A percentile compares a stretch with the other conserved stretches of the same genome.
These are phyloP conservation scores for Nudaria mundana DNA, from an alignment of 2,888 invertebrate species.

Conservation along the genomic window DNA sequence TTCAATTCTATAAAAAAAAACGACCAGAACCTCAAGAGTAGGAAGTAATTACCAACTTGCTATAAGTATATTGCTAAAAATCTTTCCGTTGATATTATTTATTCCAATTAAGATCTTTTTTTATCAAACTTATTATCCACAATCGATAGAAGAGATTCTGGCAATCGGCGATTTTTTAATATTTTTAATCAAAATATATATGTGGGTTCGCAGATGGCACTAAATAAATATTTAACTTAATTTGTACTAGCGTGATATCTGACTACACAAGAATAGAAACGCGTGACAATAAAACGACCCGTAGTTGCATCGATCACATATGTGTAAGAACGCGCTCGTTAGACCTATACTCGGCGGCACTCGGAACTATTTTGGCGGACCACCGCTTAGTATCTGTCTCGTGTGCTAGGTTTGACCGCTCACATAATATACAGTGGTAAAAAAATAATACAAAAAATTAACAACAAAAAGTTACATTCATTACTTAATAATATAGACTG, in stretches of 20 bases:
- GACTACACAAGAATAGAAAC: not conserved
- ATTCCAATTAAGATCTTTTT: too few species aligned
- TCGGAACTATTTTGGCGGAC: not conserved
- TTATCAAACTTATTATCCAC: too few species aligned
- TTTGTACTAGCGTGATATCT: not conserved
- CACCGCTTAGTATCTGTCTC: not conserved
- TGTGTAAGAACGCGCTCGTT: not conserved
- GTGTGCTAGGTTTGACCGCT: not conserved
- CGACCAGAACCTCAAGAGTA: too few species aligned
- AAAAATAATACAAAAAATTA: not conserved
- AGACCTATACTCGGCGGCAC: not conserved
- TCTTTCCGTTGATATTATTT: too few species aligned
- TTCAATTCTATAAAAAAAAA: too few species aligned
- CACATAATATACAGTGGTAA: not conserved
- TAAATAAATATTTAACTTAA: too few species aligned
- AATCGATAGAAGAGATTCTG: too few species aligned
- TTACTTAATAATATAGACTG: not conserved
- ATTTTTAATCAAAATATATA: too few species aligned
- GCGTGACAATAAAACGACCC: not conserved
- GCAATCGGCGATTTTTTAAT: too few species aligned
- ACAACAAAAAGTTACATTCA: not conserved
- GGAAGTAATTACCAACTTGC: too few species aligned
- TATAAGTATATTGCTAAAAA: too few species aligned
- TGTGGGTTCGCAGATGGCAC: too few species aligned
- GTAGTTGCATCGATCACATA: not conserved